These are phyloP conservation scores for Sphaeramia orbicularis DNA, from an alignment of 2,797 vertebrate species.

Conservation along the genomic window DNA sequence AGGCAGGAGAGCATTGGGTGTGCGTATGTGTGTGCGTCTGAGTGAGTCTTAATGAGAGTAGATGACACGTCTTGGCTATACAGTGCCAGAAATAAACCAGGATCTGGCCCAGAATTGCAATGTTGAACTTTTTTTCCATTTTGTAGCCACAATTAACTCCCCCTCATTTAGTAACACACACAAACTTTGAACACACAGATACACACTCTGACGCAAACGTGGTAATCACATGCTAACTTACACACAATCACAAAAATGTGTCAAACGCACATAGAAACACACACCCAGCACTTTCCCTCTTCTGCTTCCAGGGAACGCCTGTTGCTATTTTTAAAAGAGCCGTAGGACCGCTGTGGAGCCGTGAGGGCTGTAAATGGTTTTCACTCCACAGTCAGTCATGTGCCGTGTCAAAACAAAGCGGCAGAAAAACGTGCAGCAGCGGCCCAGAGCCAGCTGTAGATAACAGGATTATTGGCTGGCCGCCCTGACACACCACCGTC, in stretches of 20 bases:
- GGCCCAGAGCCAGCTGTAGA: slow-evolving; percentile 25
- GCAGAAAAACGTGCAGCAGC: slow-evolving; percentile 37
- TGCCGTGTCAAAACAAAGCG: slow-evolving; percentile 54
- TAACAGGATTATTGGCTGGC: slow-evolving; percentile 19
- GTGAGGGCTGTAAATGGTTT: background rate
- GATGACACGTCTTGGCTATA: slow-evolving; percentile 37
- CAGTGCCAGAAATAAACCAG: slow-evolving; percentile 66
- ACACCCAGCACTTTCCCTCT: slow-evolving; percentile 1
- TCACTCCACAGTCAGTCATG: slow-evolving; percentile 43
- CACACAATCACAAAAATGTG: slow-evolving; percentile 32
- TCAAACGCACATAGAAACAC: slow-evolving; percentile 24
- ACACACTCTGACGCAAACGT: slow-evolving; percentile 22
- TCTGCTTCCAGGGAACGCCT: slow-evolving; percentile 51
- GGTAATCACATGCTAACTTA: slow-evolving; percentile 27
- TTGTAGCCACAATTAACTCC: slow-evolving; percentile 47
- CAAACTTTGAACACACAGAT: background rate
- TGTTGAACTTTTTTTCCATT: slow-evolving; percentile 45
- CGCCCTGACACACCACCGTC: slow-evolving; percentile 35
- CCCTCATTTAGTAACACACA: slow-evolving; percentile 31
- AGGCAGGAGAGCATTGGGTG: slow-evolving; percentile 17
- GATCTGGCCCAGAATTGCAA: slow-evolving; percentile 59
- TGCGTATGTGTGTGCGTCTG: slow-evolving; percentile 28
- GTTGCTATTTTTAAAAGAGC: slow-evolving; percentile 52
- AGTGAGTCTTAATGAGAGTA: slow-evolving; percentile 42
- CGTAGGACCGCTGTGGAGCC: slow-evolving; percentile 2